phyloP scores from a whole-genome alignment of 2,888 invertebrate species.

The Polyploca ridens region DNA sequence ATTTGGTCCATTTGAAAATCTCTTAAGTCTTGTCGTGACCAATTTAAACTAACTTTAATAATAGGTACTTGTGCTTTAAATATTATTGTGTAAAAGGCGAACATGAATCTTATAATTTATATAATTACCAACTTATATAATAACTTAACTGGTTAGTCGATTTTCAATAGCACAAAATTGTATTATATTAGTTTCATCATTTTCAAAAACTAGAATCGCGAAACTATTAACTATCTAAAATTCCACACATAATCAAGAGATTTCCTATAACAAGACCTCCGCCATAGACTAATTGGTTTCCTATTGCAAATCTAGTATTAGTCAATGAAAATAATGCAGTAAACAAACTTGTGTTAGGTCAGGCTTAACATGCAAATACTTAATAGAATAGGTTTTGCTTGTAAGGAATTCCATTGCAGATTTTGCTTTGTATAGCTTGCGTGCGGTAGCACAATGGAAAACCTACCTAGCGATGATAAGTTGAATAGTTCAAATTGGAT shows the following conservation, averaged over 20 bases:
- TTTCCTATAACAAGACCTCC: neutral
- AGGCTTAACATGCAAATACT: slow-evolving; percentile 6
- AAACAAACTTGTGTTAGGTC: slow-evolving; percentile 9
- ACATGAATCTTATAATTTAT: neutral
- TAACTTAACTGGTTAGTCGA: neutral
- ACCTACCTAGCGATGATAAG: neutral
- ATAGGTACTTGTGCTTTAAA: too few relatives aligned
- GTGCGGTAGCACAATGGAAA: neutral
- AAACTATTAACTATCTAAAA: too few relatives aligned
- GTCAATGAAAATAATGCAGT: slow-evolving; percentile 1
- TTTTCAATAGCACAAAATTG: neutral
- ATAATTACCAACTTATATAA: neutral
- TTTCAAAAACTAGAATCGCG: too few relatives aligned
- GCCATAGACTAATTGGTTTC: neutral
- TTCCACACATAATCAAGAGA: neutral
- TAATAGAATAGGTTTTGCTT: slow-evolving; percentile 5
- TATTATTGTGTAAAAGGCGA: neutral
- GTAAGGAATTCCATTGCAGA: slow-evolving; percentile 1
- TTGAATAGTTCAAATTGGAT: neutral
- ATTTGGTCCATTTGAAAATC: neutral
- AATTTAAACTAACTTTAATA: neutral
- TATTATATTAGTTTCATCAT: neutral
- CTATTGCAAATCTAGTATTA: neutral
- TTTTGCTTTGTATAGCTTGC: neutral
- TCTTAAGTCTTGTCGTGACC: too few relatives aligned